Evolutionary conservation across 2,888 invertebrate species (phyloP), one percentile per base, ranked within the genome.

Genomic region (Neocrepidodera transversa): DNA sequence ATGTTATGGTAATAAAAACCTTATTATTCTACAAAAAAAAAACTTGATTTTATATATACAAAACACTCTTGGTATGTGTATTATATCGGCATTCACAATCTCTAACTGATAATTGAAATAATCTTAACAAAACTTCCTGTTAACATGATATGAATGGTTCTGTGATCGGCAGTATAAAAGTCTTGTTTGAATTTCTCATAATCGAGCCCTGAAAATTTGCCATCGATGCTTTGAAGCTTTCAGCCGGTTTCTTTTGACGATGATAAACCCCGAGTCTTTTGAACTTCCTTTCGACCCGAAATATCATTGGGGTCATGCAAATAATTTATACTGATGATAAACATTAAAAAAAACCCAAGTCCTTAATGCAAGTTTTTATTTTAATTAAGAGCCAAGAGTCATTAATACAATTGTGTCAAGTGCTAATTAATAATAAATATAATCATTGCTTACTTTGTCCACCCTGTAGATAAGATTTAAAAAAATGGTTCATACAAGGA

Each of bases 81-180:
- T 32, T 32, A 47, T 62, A 62, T 65, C 58, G 58, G 43, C 57
- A 49, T 52, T 54, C 60, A 64, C 65, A 64, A 65, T 64, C 65
- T 66, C 45, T 38, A 59, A 65, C 64, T 64, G 65, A 69, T 69
- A 68, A 67, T 52, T 62, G 50, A 58, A 60, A 62, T 62, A 68
- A 66, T 66, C 66, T 66, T 58, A 62, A 63, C 65, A 67, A 69
- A n/a, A 69, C 69, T 69, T 69, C 69, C 69, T 67, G 65, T 64
- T 50, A 50, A 45, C 51, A 54, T 35, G 54, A 62, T 62, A 60
- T 62, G 38, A 38, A 38, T 36, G 14, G 35, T 36, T 36, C 8
- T 36, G 35, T 36, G 35, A 36, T 38, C 38, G 38, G 38, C 8
- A 6, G 17, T 13, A 32, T 32, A 32, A 28, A 28, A 13, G 11